Conservation (phyloP, 2,888 invertebrate genomes). For the Synergus itoensis region DNA sequence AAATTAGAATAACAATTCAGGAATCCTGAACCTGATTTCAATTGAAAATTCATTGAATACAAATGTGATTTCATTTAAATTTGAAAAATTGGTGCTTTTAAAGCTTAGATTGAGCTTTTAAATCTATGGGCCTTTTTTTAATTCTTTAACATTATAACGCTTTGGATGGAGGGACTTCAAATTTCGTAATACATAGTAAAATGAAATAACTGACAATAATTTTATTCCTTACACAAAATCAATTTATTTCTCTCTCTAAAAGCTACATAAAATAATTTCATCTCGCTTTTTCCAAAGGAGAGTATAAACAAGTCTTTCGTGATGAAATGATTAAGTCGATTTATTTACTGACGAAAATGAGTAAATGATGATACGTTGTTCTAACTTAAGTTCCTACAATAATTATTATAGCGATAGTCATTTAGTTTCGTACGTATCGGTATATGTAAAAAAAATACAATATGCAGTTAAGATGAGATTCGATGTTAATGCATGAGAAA, state of each 20-base stretch:
- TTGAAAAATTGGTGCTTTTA: no score
- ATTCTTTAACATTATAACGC: no score
- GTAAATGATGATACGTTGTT: slow-evolving; percentile 15
- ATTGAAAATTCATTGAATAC: no score
- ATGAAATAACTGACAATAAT: neutral
- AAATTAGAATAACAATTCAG: no score
- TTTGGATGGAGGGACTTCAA: no score
- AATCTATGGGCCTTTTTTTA: no score
- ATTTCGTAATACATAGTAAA: neutral
- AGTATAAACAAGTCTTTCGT: slow-evolving; percentile 16
- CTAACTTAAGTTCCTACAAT: slow-evolving; percentile 16
- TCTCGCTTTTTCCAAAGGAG: slow-evolving; percentile 1
- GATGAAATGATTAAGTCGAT: slow-evolving; percentile 31
- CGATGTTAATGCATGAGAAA: slow-evolving; percentile 15
- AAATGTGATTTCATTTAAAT: no score
- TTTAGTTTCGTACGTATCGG: slow-evolving; percentile 5
- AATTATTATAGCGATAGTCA: slow-evolving; percentile 17
- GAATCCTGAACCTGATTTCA: no score
- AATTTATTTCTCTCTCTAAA: slow-evolving; percentile 7
- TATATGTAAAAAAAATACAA: slow-evolving; percentile 14
- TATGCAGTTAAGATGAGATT: slow-evolving; percentile 19
- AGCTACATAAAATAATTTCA: slow-evolving; percentile 6
- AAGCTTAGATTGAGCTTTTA: no score
- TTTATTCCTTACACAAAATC: neutral
- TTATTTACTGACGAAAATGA: slow-evolving; percentile 11